Base-by-base conservation (phyloP, 2,888 invertebrate species). In the Cephus pulcher region DNA sequence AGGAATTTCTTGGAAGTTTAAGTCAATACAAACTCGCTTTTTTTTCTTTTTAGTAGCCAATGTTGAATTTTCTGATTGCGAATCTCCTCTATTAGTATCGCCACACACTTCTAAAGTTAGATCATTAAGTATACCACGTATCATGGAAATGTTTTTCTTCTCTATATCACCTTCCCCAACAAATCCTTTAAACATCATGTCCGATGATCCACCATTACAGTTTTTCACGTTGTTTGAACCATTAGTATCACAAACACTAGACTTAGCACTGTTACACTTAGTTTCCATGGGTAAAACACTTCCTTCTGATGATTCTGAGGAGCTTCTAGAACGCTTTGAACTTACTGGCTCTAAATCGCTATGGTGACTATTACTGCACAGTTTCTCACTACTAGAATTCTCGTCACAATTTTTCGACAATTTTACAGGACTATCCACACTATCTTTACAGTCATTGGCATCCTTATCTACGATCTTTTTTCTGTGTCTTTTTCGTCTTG, bases 111-210 rank as follows among this genome's bases (percentile, higher is more conserved):
- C 79, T 32, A 73, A 73, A 32, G 82, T 80, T 9, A 80, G 69
- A 56, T 78, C 78, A 73, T 35, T 30, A 34, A 75, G 35, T 75
- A 87, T 81, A 4, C 80, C 83, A 69, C 78, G 83, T 71, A 87
- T 84, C 73, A 84, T 78, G 11, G 79, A 77, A 69, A 82, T 82
- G 11, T 77, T 81, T 69, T 76, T 74, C 23, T 34, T 80, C 4
- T 83, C 82, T 15, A 80, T 82, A 15, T 82, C 75, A 32, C 70
- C 75, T 33, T 76, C 75, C 1, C 73, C 80, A 11, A 75, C 73
- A 40, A 89, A 89, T 37, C 86, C 88, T 35, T 86, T 83, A 33
- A 87, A 87, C 82, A 83, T 80, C 76, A 81, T 84, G 12, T 81
- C 76, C 11, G 79, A 37, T 1, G 76, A 74, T 1, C 37, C 78